Percentiles rank a stretch among this genome's conserved stretches.
phyloP scores from a whole-genome alignment of 2,888 invertebrate genomes.

The Euclidia mi region DNA sequence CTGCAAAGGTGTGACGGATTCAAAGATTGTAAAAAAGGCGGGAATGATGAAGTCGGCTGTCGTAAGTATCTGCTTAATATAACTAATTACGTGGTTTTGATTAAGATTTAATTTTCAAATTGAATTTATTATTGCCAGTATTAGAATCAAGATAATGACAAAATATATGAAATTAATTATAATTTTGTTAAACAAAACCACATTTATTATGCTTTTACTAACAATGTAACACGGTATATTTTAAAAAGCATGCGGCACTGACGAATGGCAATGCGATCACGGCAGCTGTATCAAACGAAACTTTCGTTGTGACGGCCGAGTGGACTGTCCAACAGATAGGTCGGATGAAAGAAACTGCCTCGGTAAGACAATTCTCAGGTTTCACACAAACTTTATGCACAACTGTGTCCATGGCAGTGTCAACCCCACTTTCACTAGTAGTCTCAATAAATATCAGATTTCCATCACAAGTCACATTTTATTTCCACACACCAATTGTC shows the following conservation, averaged over 20 bases:
- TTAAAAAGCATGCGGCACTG: slow-evolving; percentile 91
- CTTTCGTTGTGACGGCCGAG: slow-evolving; percentile 91
- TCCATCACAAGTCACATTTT: slow-evolving; percentile 16
- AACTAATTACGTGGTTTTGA: slow-evolving; percentile 44
- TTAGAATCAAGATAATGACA: too few species aligned
- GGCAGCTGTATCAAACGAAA: slow-evolving; percentile 91
- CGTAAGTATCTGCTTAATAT: slow-evolving; percentile 85
- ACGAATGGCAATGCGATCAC: slow-evolving; percentile 94
- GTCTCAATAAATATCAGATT: slow-evolving; percentile 10
- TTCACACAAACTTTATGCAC: slow-evolving; percentile 14
- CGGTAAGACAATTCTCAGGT: slow-evolving; percentile 71
- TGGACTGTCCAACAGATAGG: slow-evolving; percentile 93
- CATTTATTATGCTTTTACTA: slow-evolving; percentile 39
- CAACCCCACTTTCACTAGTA: slow-evolving; percentile 10
- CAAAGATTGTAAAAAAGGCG: slow-evolving; percentile 92
- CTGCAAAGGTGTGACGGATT: slow-evolving; percentile 93
- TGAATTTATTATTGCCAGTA: not conserved
- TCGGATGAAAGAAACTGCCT: slow-evolving; percentile 93
- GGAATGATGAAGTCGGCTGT: slow-evolving; percentile 91
- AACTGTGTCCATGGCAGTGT: slow-evolving; percentile 6
- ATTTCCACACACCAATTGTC: slow-evolving; percentile 17
- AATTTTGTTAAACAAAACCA: slow-evolving; percentile 43
- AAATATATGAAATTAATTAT: not conserved
- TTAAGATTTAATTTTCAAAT: slow-evolving; percentile 14
- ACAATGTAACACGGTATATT: slow-evolving; percentile 51